These are phyloP conservation scores for Pantherophis vulpinus DNA, from an alignment of 2,797 vertebrate genomes.

Conservation along the genomic window DNA sequence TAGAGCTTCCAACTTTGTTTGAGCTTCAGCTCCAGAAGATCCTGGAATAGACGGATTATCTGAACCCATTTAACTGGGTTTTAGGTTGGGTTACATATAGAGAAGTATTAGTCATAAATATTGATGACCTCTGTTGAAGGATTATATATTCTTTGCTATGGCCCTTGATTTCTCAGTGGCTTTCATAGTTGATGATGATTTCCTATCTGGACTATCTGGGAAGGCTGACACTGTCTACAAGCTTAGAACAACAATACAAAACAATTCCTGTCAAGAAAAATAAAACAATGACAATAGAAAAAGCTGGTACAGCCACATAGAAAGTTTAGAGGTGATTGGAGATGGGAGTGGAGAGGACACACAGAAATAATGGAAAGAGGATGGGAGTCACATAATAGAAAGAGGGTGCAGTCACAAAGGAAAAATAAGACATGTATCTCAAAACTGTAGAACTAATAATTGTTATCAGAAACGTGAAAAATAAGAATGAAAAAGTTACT, in stretches of 20 bases:
- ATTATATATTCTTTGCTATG: background rate
- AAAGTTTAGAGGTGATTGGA: background rate
- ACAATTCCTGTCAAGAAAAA: background rate
- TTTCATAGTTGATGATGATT: background rate
- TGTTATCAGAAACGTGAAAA: background rate
- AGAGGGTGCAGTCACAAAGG: background rate
- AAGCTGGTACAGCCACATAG: background rate
- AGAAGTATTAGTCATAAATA: background rate
- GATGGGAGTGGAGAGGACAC: background rate
- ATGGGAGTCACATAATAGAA: background rate
- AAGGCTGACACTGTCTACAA: background rate
- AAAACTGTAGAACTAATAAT: background rate
- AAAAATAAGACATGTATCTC: background rate
- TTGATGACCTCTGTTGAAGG: background rate
- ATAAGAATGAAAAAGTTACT: background rate
- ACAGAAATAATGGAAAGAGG: background rate
- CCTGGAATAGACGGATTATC: background rate
- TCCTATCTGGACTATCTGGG: background rate
- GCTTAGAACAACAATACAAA: background rate
- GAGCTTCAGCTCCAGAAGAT: background rate
- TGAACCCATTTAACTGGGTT: background rate
- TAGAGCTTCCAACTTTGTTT: background rate
- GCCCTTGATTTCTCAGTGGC: background rate
- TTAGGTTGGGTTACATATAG: background rate
- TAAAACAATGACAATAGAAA: background rate